Base-by-base conservation (phyloP, 1,140 invertebrate genomes). In the Papilio helenus region DNA sequence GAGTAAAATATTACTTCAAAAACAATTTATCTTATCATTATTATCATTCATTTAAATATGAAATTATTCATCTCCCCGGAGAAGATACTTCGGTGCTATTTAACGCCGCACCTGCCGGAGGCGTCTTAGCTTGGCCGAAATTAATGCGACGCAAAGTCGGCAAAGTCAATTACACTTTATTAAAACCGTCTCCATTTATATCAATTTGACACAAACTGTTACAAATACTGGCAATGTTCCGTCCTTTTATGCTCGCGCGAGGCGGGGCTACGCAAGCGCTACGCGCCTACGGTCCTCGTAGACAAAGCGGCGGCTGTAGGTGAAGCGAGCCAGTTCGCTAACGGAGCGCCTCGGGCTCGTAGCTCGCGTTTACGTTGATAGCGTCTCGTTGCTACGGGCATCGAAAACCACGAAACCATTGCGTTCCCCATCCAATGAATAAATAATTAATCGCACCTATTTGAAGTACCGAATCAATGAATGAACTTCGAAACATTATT, bases 111-210 rank as follows among this genome's bases (percentile, higher is more conserved):
- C 92, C 93, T 93, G 92, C 93, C 91, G 84, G 89, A 89, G 90
- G 91, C 91, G 90, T 92, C 91, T 93, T 89, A 91, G 90, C 92
- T 90, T 93, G 92, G 93, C 90, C 90, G 87, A 93, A 94, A 93
- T 94, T 93, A 93, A 93, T 93, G 93, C 91, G 91, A 92, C 91
- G 91, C 90, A 92, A 93, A 94, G 89, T 94, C 90, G 91, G 89
- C 93, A 93, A 93, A 94, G 92, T 94, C 93, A 94, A 94, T 94
- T 94, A 94, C 91, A 93, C 90, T 94, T 94, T 94, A 94, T 94
- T 94, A 94, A 94, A 94, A 94, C 93, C 93, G 90, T 94, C 93
- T 94, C 91, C 91, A 94, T 94, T 93, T 93, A 94, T 93, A 94
- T 94, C 92, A 94, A 94, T 94, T 94, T 94, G 93, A 93, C 91